These are phyloP conservation scores for Orthosia gothica DNA, from an alignment of 2,888 invertebrate genomes.

Conservation along the genomic window DNA sequence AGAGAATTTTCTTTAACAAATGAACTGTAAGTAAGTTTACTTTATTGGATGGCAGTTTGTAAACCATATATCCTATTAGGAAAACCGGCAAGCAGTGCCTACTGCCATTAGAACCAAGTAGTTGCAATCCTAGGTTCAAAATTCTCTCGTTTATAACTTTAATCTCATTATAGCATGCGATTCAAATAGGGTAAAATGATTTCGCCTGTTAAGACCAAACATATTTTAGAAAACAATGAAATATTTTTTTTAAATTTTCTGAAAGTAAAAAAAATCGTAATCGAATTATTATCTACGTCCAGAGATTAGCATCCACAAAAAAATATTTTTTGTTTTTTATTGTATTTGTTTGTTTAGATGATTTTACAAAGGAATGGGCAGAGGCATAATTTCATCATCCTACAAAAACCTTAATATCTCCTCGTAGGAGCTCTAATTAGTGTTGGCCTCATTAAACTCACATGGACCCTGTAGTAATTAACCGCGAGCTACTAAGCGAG, in stretches of 20 bases:
- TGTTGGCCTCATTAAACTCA: conserved; percentile 64
- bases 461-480: conserved; percentile 61
- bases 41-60: conserved; percentile 1
- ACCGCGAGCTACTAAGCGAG: conserved; percentile 43
- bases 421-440: conserved; percentile 49
- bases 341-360: no score
- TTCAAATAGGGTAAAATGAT: background rate
- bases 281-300: no score
- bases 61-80: conserved; percentile 7
- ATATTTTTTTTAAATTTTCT: background rate
- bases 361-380: no score
- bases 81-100: background rate
- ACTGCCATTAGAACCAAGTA: conserved; percentile 24
- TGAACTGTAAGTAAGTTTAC: background rate
- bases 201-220: background rate
- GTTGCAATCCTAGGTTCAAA: conserved; percentile 30
- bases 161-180: conserved; percentile 1
- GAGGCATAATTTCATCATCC: background rate
- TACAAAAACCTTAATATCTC: conserved; percentile 17
- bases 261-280: no score
- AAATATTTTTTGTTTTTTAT: no score
- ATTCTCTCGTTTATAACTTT: conserved; percentile 31
- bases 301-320: no score
- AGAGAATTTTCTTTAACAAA: background rate
- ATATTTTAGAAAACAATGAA: background rate